Evolutionary conservation across 2,888 invertebrate species (phyloP).

Genomic region (Muschampia plurimacula): DNA sequence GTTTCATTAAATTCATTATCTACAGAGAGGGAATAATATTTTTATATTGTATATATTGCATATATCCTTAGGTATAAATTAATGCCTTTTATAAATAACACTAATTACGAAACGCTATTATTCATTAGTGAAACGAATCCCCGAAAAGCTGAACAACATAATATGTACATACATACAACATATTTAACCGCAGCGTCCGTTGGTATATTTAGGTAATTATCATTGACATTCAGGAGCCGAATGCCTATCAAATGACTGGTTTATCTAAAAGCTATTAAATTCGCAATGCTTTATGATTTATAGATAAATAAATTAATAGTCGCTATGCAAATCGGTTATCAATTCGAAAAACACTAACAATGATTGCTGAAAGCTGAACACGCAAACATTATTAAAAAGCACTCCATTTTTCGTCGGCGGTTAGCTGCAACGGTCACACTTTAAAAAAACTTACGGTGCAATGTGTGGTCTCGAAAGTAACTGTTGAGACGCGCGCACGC

Average conservation of each 20-base stretch:
- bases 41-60: too few relatives aligned
- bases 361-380: conserved; percentile 15
- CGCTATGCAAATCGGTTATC: conserved; percentile 24
- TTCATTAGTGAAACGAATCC: too few relatives aligned
- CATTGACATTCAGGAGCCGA: background rate
- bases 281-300: conserved; percentile 11
- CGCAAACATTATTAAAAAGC: conserved; percentile 27
- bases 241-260: background rate
- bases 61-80: too few relatives aligned
- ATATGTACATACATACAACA: too few relatives aligned
- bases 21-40: too few relatives aligned
- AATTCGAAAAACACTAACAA: conserved; percentile 9
- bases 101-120: too few relatives aligned
- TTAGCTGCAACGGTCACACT: conserved; percentile 19
- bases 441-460: conserved; percentile 51
- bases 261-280: conserved; percentile 1
- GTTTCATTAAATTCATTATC: too few relatives aligned
- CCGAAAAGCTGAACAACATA: background rate
- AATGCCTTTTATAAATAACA: too few relatives aligned
- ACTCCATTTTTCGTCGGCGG: conserved; percentile 11
- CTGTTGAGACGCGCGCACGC: conserved; percentile 53
- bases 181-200: background rate
- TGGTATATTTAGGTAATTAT: background rate
- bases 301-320: background rate
- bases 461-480: conserved; percentile 43